Evolutionary conservation across 2,888 invertebrate genomes (phyloP).

Genomic region (Aphodius sticticus): DNA sequence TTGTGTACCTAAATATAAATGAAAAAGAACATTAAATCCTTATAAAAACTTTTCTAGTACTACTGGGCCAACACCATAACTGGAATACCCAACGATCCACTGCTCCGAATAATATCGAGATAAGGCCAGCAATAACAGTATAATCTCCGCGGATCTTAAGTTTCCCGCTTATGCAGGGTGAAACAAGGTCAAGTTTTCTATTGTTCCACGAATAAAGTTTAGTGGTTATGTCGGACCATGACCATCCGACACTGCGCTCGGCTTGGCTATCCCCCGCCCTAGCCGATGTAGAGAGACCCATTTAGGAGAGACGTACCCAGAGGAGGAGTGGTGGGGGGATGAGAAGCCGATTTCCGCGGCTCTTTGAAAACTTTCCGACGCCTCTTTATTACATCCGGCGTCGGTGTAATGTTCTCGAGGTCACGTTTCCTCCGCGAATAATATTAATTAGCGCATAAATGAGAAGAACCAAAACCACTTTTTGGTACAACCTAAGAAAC

Average conservation of each 20-base stretch:
- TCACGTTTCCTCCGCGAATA: constrained; percentile 18
- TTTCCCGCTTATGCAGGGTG: not conserved
- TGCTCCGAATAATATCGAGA: not conserved
- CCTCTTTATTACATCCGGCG: constrained; percentile 18
- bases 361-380: constrained; percentile 22
- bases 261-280: constrained; percentile 7
- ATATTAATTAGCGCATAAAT: constrained; percentile 21
- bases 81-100: not conserved
- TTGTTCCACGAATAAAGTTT: constrained; percentile 23
- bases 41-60: not conserved
- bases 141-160: not conserved
- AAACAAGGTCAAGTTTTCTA: constrained; percentile 24
- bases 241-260: constrained; percentile 10
- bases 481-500: not conserved
- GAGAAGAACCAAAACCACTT: not conserved
- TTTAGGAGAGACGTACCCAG: constrained; percentile 8
- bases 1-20: too few species aligned
- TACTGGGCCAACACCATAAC: not conserved
- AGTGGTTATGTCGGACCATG: constrained; percentile 25
- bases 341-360: constrained; percentile 20
- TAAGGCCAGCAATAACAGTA: not conserved
- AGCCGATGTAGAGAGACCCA: constrained; percentile 6
- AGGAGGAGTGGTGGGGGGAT: not conserved
- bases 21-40: not conserved
- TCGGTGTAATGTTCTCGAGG: constrained; percentile 10